Base-by-base conservation (phyloP, 1,140 invertebrate species). In the Meteorus sp. region DNA sequence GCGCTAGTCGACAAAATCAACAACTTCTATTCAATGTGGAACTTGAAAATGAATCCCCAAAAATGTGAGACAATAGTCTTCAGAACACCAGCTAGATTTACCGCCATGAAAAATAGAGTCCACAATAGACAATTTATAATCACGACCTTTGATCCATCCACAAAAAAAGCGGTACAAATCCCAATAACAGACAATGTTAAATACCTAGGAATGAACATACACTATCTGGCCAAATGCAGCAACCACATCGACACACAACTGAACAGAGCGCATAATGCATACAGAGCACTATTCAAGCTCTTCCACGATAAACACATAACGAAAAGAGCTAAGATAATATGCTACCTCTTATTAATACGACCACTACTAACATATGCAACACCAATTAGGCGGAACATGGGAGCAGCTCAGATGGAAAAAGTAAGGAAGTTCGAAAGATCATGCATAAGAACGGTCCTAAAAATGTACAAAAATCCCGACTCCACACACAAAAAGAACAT, bases 1-100 rank as follows among this genome's bases (percentile, higher is more conserved):
- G 22, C 50, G 5, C 35, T 55, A 1, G n/a, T 52, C 8, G 4
- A 56, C 3, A 56, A 56, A 51, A 22, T 56, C 4, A 56, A 53
- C 11, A 35, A 35, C 2, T 56, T 44, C 23, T 61, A 52, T 13
- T 8, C 3, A 3, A 43, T 23, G 0, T 56, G 60, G 60, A 57
- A 57, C 33, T 25, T 56, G 3, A 50, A 48, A 43, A 39, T 61
- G 1, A 61, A 51, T 23, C 47, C 45, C 0, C 7, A 3, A 1
- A 57, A 61, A 33, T 61, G 60, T 37, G 45, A 57, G 44, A 51
- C 47, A 0, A 61, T 61, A 9, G 11, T 61, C 0, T 55, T 57
- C 15, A 5, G 45, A 22, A 37, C n/a, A 27, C 15, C 33, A 9
- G 3, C 13, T 1, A 11, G 15, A 4, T 41, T 13, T 13, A 9